A percentile compares a stretch with the other conserved stretches of the same genome.
Evolutionary conservation across 2,797 vertebrate genomes (phyloP).

Genomic region (Parotocinclus haroldoi): DNA sequence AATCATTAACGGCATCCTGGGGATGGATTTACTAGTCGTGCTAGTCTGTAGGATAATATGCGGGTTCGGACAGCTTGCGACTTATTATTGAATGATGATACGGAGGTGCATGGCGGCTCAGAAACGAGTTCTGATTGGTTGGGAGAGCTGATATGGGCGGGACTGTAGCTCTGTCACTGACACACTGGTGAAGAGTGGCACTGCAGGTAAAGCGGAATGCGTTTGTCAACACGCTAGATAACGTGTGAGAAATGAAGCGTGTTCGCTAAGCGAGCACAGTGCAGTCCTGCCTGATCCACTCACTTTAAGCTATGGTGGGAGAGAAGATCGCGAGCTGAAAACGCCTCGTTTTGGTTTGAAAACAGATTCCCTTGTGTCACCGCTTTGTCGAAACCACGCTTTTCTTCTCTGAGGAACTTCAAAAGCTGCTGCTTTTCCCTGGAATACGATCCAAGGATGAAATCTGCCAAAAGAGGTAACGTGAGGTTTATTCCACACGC

Average conservation of each 20-base stretch:
- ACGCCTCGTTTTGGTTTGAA: slow-evolving; percentile 39
- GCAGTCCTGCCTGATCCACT: not conserved
- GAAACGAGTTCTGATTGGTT: slow-evolving; percentile 54
- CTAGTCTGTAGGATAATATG: not conserved
- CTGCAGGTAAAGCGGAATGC: slow-evolving; percentile 70
- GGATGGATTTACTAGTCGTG: too few species aligned
- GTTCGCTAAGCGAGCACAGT: not conserved
- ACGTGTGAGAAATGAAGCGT: slow-evolving; percentile 29
- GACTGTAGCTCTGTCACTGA: slow-evolving; percentile 64
- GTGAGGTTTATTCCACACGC: not conserved
- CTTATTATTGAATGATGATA: slow-evolving; percentile 56
- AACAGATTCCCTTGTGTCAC: slow-evolving; percentile 60
- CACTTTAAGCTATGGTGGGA: not conserved
- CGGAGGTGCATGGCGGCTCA: slow-evolving; percentile 16
- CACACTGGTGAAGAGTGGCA: slow-evolving; percentile 60
- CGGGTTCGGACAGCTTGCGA: slow-evolving; percentile 53
- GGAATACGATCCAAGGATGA: slow-evolving; percentile 71
- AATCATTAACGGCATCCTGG: too few species aligned
- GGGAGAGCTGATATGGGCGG: slow-evolving; percentile 54
- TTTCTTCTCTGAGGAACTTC: slow-evolving; percentile 62
- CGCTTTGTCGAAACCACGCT: slow-evolving; percentile 62
- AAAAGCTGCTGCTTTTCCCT: slow-evolving; percentile 62
- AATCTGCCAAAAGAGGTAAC: slow-evolving; percentile 77
- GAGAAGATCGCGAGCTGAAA: slow-evolving; percentile 3
- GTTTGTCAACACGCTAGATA: slow-evolving; percentile 47